Evolutionary conservation across 2,888 invertebrate species (phyloP).

Genomic region (Gerris lacustris): DNA sequence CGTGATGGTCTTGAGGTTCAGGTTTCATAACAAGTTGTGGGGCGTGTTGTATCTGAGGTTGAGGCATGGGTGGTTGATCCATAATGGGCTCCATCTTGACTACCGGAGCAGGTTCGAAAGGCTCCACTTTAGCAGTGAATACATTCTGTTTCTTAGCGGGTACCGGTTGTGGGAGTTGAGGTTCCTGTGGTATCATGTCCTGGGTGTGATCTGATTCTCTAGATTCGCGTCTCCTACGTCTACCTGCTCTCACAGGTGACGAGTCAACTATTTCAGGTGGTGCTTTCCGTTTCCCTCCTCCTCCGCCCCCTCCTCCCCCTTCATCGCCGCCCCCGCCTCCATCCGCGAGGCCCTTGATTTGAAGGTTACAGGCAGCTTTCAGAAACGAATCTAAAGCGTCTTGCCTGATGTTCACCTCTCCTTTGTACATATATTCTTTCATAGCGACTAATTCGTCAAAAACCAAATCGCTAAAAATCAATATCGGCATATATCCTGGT

Average conservation of each 20-base stretch:
- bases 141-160: not conserved
- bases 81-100: not conserved
- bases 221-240: slow-evolving; percentile 1
- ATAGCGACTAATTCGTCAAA: slow-evolving; percentile 1
- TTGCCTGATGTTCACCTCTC: not conserved
- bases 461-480: not conserved
- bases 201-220: not conserved
- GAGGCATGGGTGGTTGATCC: not conserved
- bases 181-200: not conserved
- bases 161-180: not conserved
- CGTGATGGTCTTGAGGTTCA: not conserved
- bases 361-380: slow-evolving; percentile 24
- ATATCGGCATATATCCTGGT: not conserved
- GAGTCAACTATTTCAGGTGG: not conserved
- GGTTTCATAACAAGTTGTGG: not conserved
- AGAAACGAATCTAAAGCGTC: slow-evolving; percentile 2
- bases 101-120: not conserved
- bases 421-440: slow-evolving; percentile 8
- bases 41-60: not conserved
- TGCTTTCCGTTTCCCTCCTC: slow-evolving; percentile 9
- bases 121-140: not conserved
- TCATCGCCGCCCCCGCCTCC: slow-evolving; percentile 22
- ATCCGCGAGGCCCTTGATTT: slow-evolving; percentile 25
- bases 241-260: not conserved
- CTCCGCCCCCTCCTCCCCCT: slow-evolving; percentile 7